These are phyloP conservation scores for Cyprinodon variegatus DNA, from an alignment of 2,113 vertebrate genomes.

Conservation along the genomic window DNA sequence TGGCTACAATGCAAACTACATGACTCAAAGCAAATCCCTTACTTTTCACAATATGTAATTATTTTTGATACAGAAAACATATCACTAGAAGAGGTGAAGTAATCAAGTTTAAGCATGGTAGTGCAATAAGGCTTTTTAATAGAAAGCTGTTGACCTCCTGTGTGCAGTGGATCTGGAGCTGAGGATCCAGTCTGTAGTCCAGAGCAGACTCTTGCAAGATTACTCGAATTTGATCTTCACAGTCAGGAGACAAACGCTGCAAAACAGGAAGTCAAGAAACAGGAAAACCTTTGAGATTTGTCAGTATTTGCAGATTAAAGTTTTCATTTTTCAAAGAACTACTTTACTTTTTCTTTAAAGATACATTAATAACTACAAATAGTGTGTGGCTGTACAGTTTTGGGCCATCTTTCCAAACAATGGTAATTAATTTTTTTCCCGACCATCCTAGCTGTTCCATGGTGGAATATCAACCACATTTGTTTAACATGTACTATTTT, in stretches of 20 bases:
- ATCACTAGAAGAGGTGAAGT: background rate
- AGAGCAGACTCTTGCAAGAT: slow-evolving; percentile 96
- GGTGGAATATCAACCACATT: background rate
- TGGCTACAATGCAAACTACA: too few relatives aligned
- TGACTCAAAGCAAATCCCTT: too few relatives aligned
- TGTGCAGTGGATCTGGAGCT: slow-evolving; percentile 94
- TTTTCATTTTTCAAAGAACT: background rate
- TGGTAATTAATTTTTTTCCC: background rate
- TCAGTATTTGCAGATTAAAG: background rate
- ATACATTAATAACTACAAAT: too few relatives aligned
- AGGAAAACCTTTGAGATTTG: background rate
- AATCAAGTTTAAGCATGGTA: background rate
- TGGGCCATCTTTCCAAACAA: too few relatives aligned
- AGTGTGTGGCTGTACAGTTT: too few relatives aligned
- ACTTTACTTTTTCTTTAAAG: too few relatives aligned
- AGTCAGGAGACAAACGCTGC: slow-evolving; percentile 94
- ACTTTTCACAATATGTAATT: too few relatives aligned
- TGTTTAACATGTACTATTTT: too few relatives aligned
- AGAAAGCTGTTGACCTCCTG: slow-evolving; percentile 81
- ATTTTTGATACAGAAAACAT: background rate
- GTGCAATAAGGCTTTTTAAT: background rate
- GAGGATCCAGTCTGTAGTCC: slow-evolving; percentile 96
- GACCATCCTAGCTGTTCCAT: background rate
- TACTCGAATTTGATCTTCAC: slow-evolving; percentile 94
- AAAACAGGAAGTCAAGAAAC: slow-evolving; percentile 12